Percentiles rank a stretch among this genome's conserved stretches.
These are phyloP conservation scores for Todiramphus chloris DNA, from an alignment of 2,113 vertebrate species.

Conservation along the genomic window DNA sequence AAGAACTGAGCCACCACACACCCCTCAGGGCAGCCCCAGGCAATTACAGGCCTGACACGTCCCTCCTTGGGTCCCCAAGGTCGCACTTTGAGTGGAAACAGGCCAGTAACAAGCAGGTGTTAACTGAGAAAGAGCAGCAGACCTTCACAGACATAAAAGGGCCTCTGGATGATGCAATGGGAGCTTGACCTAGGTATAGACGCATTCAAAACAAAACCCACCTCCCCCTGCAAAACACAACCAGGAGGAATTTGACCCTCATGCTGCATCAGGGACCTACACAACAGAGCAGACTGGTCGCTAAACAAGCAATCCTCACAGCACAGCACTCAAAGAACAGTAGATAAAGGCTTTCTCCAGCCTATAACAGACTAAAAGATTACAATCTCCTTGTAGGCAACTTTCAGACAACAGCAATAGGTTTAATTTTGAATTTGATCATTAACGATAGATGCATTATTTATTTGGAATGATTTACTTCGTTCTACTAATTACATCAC, in stretches of 20 bases:
- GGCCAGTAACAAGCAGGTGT: fast-evolving
- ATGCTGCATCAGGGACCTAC: background rate
- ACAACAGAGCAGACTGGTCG: background rate
- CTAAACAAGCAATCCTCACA: background rate
- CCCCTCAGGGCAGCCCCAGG: background rate
- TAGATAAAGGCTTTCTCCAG: background rate
- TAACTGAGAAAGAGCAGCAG: background rate
- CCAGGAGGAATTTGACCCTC: background rate
- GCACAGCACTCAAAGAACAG: fast-evolving
- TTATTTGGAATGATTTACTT: constrained; percentile 2
- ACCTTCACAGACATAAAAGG: background rate
- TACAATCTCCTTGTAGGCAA: background rate
- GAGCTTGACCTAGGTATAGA: background rate
- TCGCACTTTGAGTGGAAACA: background rate
- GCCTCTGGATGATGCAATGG: background rate
- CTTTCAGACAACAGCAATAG: background rate
- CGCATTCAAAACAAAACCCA: background rate
- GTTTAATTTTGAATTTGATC: background rate
- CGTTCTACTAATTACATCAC: background rate
- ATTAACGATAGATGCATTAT: constrained; percentile 28
- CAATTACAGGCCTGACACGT: background rate
- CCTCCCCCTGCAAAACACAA: background rate
- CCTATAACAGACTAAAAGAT: background rate
- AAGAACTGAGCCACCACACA: background rate
- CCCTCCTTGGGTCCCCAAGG: background rate